Evolutionary conservation across 2,888 invertebrate genomes (phyloP), one percentile per base, ranked within the genome.

Genomic region (Amphipoea oculea): DNA sequence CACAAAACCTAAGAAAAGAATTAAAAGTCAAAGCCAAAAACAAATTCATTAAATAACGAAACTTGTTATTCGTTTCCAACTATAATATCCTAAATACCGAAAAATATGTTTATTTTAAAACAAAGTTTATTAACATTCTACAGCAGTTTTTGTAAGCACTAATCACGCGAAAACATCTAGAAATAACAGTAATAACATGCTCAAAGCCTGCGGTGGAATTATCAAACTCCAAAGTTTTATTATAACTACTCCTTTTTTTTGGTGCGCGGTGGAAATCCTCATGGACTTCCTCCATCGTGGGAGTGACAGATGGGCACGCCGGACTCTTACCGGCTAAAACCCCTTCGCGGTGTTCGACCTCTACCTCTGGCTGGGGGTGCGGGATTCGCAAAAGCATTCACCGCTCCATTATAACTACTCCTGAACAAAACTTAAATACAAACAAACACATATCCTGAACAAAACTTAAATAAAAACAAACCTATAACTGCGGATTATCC

Each of bases 391-490:
- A 29, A 29, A 29, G 29, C 29, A 29, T 29, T 29, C 29, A 29
- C 29, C 29, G 29, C 29, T 29, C 29, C 29, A 29, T 29, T 29
- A 29, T 29, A 29, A 29, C 29, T 29, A 29, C 29, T 29, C 29
- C 29, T 29, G 29, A 29, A 29, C 29, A 29, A 29, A 29, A 29
- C 29, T 29, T 29, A 29, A 29, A 29, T 29, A 29, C 29, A 29
- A 29, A 29, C 29, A 29, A 29, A 29, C 29, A 29, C 29, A 29
- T 29, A 29, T 36, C 4, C 14, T 48, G 12, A 65, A 67, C 42
- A 68, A 54, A 71, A 20, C 48, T 62, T 62, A 60, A 29, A 69
- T 69, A 40, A 36, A 54, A 36, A 70, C 4, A 70, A 70, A 54
- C 36, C 23, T 23, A 4, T 36, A 23, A 9, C 36, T 14, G 70